phyloP scores from a whole-genome alignment of 2,113 vertebrate genomes.

The Ochotona princeps region DNA sequence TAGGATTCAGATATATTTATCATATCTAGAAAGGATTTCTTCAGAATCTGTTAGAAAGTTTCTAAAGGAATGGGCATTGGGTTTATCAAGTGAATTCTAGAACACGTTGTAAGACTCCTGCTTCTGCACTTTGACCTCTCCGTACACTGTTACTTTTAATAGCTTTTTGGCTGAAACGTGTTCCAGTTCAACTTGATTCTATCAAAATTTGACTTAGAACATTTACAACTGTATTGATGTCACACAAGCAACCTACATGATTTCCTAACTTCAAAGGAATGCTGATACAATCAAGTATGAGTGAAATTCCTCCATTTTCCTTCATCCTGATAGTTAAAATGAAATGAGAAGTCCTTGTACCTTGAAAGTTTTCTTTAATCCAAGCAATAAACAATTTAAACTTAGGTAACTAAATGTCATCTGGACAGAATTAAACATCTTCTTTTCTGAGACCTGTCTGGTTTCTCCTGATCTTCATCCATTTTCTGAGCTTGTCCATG shows the following conservation, averaged over 20 bases:
- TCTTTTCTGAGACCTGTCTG: not conserved
- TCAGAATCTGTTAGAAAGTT: constrained; percentile 18
- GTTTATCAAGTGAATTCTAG: constrained; percentile 20
- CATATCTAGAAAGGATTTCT: not conserved
- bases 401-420: not conserved
- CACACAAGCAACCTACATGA: constrained; percentile 9
- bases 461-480: not conserved
- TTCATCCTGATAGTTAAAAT: constrained; percentile 1
- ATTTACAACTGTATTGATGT: constrained; percentile 28
- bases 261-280: not conserved
- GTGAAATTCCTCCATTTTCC: not conserved
- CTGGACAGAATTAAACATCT: not conserved
- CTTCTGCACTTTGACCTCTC: constrained; percentile 37
- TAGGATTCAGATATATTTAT: not conserved
- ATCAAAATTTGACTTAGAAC: constrained; percentile 59
- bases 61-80: not conserved
- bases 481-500: not conserved
- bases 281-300: not conserved
- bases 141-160: constrained; percentile 55
- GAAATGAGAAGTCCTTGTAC: constrained; percentile 5
- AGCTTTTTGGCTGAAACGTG: constrained; percentile 43
- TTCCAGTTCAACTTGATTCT: constrained; percentile 52
- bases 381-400: not conserved
- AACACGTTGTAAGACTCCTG: not conserved
- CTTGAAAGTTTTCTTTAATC: not conserved